These are phyloP conservation scores for Grapholita molesta DNA, from an alignment of 1,140 invertebrate species.

Conservation along the genomic window DNA sequence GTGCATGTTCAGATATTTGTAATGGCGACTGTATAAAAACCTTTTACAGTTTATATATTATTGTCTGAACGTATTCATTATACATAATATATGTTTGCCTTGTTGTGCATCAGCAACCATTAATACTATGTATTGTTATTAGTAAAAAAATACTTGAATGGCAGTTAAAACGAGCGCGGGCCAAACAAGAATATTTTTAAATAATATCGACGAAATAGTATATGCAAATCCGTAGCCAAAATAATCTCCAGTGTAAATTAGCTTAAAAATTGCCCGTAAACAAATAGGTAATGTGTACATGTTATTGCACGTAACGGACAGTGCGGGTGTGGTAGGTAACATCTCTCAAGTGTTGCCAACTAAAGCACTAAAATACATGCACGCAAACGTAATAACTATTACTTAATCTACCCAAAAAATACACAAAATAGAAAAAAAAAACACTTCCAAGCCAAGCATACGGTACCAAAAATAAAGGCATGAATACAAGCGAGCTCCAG, in stretches of 20 bases:
- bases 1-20: too few relatives aligned
- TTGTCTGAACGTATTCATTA: too few relatives aligned
- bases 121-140: too few relatives aligned
- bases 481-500: slow-evolving; percentile 27
- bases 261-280: background rate
- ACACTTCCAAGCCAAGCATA: slow-evolving; percentile 19
- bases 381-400: slow-evolving; percentile 35
- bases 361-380: slow-evolving; percentile 47
- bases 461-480: slow-evolving; percentile 31
- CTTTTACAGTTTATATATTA: too few relatives aligned
- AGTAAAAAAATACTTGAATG: too few relatives aligned
- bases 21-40: too few relatives aligned
- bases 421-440: slow-evolving; percentile 15
- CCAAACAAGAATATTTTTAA: too few relatives aligned
- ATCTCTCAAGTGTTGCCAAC: slow-evolving; percentile 69
- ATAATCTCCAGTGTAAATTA: background rate
- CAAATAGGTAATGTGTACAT: slow-evolving; percentile 2
- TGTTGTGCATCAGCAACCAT: too few relatives aligned
- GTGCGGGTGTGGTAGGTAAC: slow-evolving; percentile 64
- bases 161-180: background rate
- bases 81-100: too few relatives aligned
- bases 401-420: slow-evolving; percentile 25
- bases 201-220: background rate
- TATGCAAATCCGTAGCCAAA: background rate
- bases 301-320: slow-evolving; percentile 43